These are phyloP conservation scores for Falco rusticolus DNA, from an alignment of 2,797 vertebrate genomes.

Conservation along the genomic window DNA sequence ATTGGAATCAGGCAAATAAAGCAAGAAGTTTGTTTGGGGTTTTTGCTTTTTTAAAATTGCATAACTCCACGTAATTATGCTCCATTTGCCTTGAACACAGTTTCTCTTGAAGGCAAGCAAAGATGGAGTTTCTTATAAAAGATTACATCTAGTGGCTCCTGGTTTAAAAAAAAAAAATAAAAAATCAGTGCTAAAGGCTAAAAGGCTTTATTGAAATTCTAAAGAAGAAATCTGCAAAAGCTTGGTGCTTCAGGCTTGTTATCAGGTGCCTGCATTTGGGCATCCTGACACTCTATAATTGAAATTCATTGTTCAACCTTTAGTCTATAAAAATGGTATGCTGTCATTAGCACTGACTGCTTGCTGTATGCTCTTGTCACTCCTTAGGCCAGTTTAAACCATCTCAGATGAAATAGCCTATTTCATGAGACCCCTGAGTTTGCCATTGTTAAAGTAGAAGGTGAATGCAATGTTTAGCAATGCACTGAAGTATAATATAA, in stretches of 20 bases:
- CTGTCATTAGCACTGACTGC: slow-evolving; percentile 73
- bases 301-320: slow-evolving; percentile 79
- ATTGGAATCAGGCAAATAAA: not conserved
- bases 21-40: not conserved
- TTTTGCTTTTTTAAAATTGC: not conserved
- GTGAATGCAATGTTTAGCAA: slow-evolving; percentile 53
- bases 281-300: slow-evolving; percentile 75
- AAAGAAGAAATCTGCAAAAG: slow-evolving; percentile 66
- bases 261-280: slow-evolving; percentile 72
- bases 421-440: slow-evolving; percentile 68
- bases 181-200: slow-evolving; percentile 54
- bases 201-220: slow-evolving; percentile 77
- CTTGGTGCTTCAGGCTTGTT: slow-evolving; percentile 70
- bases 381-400: slow-evolving; percentile 72
- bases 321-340: slow-evolving; percentile 72
- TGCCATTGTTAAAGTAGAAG: slow-evolving; percentile 57
- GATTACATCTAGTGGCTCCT: slow-evolving; percentile 61
- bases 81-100: slow-evolving; percentile 57
- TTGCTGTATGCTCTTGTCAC: slow-evolving; percentile 69
- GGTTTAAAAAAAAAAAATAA: not conserved
- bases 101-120: slow-evolving; percentile 46
- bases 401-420: slow-evolving; percentile 69
- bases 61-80: not conserved
- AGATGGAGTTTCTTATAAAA: slow-evolving; percentile 58
- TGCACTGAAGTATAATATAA: slow-evolving; percentile 22